Percentiles rank a stretch among this genome's conserved stretches.
These are phyloP conservation scores for Ceratosolen solmsi DNA, from an alignment of 1,140 invertebrate genomes.

Conservation along the genomic window DNA sequence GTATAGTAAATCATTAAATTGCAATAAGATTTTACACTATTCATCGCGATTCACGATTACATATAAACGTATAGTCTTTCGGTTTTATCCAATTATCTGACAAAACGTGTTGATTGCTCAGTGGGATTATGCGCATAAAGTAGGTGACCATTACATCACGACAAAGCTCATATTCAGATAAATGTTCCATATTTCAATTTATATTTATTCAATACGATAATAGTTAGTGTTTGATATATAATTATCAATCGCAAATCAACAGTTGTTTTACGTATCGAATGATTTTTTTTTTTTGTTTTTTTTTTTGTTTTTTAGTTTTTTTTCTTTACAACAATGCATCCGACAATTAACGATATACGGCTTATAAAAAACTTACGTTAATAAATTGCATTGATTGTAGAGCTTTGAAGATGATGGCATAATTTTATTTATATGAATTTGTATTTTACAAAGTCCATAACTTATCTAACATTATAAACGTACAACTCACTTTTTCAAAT, in stretches of 20 bases:
- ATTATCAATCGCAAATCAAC: not conserved
- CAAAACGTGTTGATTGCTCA: no score
- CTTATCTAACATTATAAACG: not conserved
- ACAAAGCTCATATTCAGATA: no score
- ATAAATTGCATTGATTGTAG: constrained; percentile 6
- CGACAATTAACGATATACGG: no score
- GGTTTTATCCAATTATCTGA: no score
- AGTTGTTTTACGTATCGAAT: not conserved
- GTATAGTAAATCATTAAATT: no score
- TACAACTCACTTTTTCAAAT: not conserved
- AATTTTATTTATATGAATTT: not conserved
- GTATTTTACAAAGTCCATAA: not conserved
- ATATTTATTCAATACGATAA: not conserved
- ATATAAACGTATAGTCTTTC: no score
- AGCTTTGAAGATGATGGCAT: not conserved
- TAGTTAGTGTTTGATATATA: not conserved
- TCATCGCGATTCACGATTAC: no score
- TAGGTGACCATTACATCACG: no score
- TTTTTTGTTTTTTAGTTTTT: no score
- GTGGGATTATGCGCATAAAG: no score
- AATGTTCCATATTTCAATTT: not conserved
- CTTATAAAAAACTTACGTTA: not conserved
- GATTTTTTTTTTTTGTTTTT: not conserved
- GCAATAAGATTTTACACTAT: no score
- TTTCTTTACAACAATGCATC: no score